Conservation (phyloP, 64 coral and sea anemone species). For the Catalaphyllia jardinei region DNA sequence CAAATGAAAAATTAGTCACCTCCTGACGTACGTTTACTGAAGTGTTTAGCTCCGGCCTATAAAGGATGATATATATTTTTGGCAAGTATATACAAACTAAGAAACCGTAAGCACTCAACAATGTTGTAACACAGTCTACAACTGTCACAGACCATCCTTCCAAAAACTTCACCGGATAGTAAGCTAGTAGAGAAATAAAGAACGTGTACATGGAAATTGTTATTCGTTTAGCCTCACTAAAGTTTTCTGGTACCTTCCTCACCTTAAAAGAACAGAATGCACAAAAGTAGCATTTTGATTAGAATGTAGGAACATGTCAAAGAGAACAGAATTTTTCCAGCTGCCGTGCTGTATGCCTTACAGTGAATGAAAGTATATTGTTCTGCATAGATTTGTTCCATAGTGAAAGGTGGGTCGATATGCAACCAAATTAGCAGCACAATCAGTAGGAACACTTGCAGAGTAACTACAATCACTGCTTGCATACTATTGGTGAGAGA, state of each 20-base stretch:
- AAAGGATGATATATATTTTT: slow-evolving; percentile 30
- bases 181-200: slow-evolving; percentile 19
- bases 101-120: slow-evolving; percentile 51
- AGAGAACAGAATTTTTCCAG: slow-evolving; percentile 3
- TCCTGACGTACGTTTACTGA: not conserved
- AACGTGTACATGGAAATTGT: slow-evolving; percentile 46
- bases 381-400: not conserved
- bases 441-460: not conserved
- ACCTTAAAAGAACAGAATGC: slow-evolving; percentile 32
- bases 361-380: slow-evolving; percentile 1
- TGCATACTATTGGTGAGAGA: not conserved
- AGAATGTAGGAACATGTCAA: not conserved
- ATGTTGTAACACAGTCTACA: slow-evolving; percentile 32
- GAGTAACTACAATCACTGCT: not conserved
- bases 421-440: not conserved
- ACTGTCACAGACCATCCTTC: slow-evolving; percentile 47
- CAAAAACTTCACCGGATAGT: slow-evolving; percentile 30
- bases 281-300: not conserved
- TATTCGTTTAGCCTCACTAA: slow-evolving; percentile 38
- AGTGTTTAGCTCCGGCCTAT: slow-evolving; percentile 41
- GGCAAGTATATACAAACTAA: slow-evolving; percentile 40
- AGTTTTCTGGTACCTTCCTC: slow-evolving; percentile 55
- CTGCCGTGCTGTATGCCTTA: not conserved
- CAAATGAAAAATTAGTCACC: not conserved
- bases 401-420: slow-evolving; percentile 2